Conservation (phyloP, 2,888 invertebrate species). For the Strigamia crassipes region DNA sequence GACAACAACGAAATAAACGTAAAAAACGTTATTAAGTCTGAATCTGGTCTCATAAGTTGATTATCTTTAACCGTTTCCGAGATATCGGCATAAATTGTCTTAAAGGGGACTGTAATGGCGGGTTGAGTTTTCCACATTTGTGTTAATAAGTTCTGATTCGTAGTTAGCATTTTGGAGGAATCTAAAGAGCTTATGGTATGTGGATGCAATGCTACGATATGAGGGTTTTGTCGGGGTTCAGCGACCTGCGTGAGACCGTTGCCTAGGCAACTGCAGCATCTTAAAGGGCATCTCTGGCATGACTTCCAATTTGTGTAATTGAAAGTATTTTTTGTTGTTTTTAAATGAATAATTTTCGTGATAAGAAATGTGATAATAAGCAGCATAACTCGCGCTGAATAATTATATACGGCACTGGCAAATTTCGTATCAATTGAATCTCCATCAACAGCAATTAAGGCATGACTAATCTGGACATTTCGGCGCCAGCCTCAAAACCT, state of each 20-base stretch:
- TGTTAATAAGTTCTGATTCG: not conserved
- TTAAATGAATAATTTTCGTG: not conserved
- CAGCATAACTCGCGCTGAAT: not conserved
- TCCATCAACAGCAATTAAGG: not conserved
- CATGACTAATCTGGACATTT: constrained; percentile 22
- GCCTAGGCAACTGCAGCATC: constrained; percentile 27
- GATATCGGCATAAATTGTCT: not conserved
- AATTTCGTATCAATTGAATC: not conserved
- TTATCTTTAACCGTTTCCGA: too few species aligned
- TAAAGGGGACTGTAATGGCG: not conserved
- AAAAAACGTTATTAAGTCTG: too few species aligned
- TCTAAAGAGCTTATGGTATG: not conserved
- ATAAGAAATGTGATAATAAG: not conserved
- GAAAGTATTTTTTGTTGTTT: not conserved
- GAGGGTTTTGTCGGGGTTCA: not conserved
- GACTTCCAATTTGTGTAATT: not conserved
- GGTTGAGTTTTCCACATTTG: not conserved
- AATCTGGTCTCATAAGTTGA: too few species aligned
- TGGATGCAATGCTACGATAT: not conserved
- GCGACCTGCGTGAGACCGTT: constrained; percentile 12
- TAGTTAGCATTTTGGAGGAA: not conserved
- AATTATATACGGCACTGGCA: not conserved
- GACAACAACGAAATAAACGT: too few species aligned
- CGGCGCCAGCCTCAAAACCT: constrained; percentile 26
- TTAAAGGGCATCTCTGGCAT: not conserved